phyloP scores from a whole-genome alignment of 2,113 vertebrate species.

The Struthidea cinerea region DNA sequence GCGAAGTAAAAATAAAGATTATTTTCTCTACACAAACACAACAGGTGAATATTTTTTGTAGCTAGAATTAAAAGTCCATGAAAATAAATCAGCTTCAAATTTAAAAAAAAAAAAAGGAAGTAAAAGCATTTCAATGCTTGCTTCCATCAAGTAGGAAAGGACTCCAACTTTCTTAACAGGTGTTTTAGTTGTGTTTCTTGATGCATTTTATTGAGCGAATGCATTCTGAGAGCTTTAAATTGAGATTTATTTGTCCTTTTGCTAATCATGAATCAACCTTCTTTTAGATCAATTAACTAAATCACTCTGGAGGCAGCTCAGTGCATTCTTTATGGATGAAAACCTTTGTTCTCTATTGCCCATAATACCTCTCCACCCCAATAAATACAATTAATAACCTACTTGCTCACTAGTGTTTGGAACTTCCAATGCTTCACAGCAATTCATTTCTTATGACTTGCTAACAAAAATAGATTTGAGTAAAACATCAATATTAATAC shows the following conservation, averaged over 20 bases:
- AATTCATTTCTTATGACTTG: conserved; percentile 51
- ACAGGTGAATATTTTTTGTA: background rate
- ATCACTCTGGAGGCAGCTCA: conserved; percentile 58
- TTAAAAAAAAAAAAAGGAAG: background rate
- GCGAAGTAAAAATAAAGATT: background rate
- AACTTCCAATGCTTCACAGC: conserved; percentile 22
- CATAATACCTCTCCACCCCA: conserved; percentile 45
- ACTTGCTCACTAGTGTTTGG: conserved; percentile 17
- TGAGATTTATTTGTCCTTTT: conserved; percentile 72
- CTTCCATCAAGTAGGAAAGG: background rate
- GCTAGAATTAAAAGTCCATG: background rate
- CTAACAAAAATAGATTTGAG: conserved; percentile 51
- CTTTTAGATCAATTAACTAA: conserved; percentile 72
- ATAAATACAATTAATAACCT: conserved; percentile 63
- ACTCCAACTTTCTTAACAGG: background rate
- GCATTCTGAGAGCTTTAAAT: conserved; percentile 56
- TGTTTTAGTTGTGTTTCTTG: conserved; percentile 18
- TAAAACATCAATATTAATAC: conserved; percentile 57
- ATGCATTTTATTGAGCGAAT: conserved; percentile 29
- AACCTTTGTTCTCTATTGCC: conserved; percentile 58
- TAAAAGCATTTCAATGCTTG: background rate
- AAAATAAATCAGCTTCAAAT: background rate
- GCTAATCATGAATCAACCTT: conserved; percentile 65
- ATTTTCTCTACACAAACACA: background rate
- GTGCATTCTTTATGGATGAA: conserved; percentile 62